These are phyloP conservation scores for Papilio gigon DNA, from an alignment of 2,888 invertebrate species.

Conservation along the genomic window DNA sequence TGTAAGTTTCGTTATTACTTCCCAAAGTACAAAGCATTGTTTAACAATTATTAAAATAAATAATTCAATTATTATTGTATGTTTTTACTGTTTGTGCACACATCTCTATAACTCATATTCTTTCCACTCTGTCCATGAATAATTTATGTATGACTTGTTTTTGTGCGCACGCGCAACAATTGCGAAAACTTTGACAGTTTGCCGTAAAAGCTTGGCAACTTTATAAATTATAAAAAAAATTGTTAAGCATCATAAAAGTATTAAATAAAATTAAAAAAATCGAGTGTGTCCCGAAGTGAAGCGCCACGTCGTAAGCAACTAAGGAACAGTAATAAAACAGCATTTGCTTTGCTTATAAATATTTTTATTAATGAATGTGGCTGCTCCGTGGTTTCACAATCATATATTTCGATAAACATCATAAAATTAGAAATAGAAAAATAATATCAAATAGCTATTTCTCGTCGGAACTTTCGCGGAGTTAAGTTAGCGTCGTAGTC, in stretches of 20 bases:
- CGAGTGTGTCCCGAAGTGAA: too few relatives aligned
- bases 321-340: constrained; percentile 63
- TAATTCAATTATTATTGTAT: not conserved
- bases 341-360: constrained; percentile 70
- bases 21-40: not conserved
- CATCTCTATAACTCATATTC: too few relatives aligned
- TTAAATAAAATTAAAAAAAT: too few relatives aligned
- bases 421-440: constrained; percentile 82
- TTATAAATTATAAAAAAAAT: too few relatives aligned
- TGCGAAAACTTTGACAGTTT: too few relatives aligned
- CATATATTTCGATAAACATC: constrained; percentile 75
- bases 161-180: too few relatives aligned
- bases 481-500: constrained; percentile 60
- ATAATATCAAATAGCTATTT: constrained; percentile 81
- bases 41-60: constrained; percentile 7
- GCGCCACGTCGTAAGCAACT: too few relatives aligned
- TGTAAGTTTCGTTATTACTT: not conserved
- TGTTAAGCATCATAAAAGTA: too few relatives aligned
- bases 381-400: constrained; percentile 77
- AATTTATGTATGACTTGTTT: too few relatives aligned
- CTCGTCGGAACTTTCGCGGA: constrained; percentile 74
- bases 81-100: not conserved
- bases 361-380: constrained; percentile 80
- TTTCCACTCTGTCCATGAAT: too few relatives aligned
- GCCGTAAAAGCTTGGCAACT: too few relatives aligned